These are phyloP conservation scores for Apamea crenata DNA, from an alignment of 2,888 invertebrate genomes.

Conservation along the genomic window DNA sequence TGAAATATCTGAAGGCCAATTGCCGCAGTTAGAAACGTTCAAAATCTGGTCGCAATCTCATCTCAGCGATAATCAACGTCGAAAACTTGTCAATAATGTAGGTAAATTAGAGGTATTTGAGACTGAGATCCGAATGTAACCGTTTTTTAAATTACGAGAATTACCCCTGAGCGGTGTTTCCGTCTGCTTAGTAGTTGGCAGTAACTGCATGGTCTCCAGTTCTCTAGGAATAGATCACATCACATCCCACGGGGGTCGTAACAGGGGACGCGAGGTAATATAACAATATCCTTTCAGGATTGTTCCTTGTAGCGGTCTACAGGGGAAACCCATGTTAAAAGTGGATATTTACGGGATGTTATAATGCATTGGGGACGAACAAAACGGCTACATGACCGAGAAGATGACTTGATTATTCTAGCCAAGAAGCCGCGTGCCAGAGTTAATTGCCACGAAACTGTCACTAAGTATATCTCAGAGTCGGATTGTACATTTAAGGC, in stretches of 20 bases:
- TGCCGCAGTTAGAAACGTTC: too few species aligned
- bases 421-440: not conserved
- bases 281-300: constrained; percentile 58
- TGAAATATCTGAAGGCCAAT: not conserved
- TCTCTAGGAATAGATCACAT: constrained; percentile 54
- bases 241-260: constrained; percentile 51
- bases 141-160: too few species aligned
- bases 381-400: constrained; percentile 21
- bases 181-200: constrained; percentile 12
- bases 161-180: not conserved
- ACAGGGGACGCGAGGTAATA: constrained; percentile 46
- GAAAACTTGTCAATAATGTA: too few species aligned
- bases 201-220: constrained; percentile 16
- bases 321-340: constrained; percentile 60
- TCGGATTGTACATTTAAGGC: not conserved
- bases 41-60: too few species aligned
- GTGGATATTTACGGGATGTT: constrained; percentile 57
- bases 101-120: too few species aligned
- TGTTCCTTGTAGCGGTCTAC: constrained; percentile 55
- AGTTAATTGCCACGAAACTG: constrained; percentile 21
- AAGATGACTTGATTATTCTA: constrained; percentile 25
- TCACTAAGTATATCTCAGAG: not conserved
- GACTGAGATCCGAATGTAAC: too few species aligned
- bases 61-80: too few species aligned
- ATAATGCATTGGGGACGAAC: constrained; percentile 52